Base-by-base conservation (phyloP, 2,888 invertebrate species). In the Mimumesa dahlbomi region DNA sequence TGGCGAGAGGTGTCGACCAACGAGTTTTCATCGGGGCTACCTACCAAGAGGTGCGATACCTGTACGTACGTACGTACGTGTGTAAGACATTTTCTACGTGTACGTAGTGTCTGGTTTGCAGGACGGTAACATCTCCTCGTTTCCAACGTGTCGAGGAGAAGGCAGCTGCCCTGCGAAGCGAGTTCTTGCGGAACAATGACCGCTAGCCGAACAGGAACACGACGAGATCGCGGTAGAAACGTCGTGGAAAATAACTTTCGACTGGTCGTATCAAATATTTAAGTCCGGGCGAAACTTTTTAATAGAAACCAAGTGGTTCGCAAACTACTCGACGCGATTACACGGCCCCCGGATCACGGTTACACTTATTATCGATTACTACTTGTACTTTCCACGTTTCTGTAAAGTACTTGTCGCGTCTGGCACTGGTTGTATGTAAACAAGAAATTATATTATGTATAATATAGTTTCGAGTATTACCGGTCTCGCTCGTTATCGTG, bases 101-200 rank as follows among this genome's bases (percentile, higher is more conserved):
- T 3, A 3, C 7, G 25, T 7, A 5, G 25, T 25, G 25, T 7
- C 4, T n/a, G 25, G 58, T 56, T 25, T 46, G 49, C 36, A 42
- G 48, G 25, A 25, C 25, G 7, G 34, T n/a, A 34, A 34, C 34
- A 34, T n/a, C 34, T n/a, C 54, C 42, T 38, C 22, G 13, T 34
- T 34, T 31, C 36, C 25, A 22, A 40, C 70, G 61, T 64, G 34
- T 49, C 58, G 19, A 49, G 18, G 25, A 3, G 25, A 7, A 3
- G 7, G 54, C 69, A 49, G 54, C 53, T 62, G 53, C 25, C 19
- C 53, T 7, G 38, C n/a, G 62, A 61, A 61, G 49, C 63, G 36
- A 62, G 64, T 57, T 57, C n/a, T 18, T 43, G 49, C 57, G 61
- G n/a, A 65, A 62, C 69, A 65, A 70, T 62, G 46, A 62, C 58